These are phyloP conservation scores for Canis aureus DNA, from an alignment of 2,113 vertebrate genomes.

Conservation along the genomic window DNA sequence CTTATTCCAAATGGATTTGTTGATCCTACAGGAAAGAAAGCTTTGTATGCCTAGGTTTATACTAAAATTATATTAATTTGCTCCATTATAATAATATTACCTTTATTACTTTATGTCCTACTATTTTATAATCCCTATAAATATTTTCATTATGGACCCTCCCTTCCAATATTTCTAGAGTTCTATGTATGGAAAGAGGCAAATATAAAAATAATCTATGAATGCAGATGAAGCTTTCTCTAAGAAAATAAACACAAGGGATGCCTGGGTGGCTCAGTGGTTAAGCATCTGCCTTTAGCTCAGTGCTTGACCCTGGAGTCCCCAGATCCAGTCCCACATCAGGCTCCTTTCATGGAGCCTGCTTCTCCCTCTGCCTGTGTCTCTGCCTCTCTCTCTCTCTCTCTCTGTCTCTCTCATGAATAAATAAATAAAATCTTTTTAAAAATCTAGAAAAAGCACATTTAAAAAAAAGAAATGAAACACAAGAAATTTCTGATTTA, in stretches of 20 bases:
- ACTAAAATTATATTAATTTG: conserved; percentile 29
- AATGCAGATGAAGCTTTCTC: neutral
- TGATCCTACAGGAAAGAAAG: neutral
- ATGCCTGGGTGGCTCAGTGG: no score
- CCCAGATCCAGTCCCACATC: no score
- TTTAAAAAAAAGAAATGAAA: neutral
- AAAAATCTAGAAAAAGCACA: no score
- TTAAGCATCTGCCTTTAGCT: no score
- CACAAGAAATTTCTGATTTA: neutral
- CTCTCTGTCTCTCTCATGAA: no score
- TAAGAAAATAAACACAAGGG: neutral
- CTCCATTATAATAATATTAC: neutral
- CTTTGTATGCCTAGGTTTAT: neutral
- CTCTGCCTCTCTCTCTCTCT: no score
- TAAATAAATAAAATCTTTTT: no score
- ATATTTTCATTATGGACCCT: neutral
- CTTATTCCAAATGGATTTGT: neutral
- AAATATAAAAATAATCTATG: neutral
- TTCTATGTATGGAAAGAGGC: neutral
- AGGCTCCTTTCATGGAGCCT: no score
- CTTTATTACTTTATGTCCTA: neutral
- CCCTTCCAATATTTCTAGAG: neutral
- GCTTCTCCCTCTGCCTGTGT: no score
- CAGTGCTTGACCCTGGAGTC: no score
- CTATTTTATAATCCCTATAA: neutral